These are phyloP conservation scores for Stomatorhinus ivindoensis DNA, from an alignment of 2,113 vertebrate species.

Conservation along the genomic window DNA sequence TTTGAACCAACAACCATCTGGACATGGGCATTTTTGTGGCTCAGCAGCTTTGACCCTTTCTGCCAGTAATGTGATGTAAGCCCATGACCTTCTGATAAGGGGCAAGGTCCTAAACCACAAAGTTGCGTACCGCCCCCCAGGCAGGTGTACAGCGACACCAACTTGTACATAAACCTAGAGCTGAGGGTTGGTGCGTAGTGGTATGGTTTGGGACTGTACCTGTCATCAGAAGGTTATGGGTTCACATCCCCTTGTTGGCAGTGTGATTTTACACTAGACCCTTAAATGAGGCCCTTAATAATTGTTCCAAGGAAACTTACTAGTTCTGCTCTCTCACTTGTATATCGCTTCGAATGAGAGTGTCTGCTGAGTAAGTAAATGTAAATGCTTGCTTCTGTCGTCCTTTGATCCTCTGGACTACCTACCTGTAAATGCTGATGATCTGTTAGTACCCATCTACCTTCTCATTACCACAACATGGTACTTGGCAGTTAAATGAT, in stretches of 20 bases:
- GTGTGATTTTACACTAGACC: neutral
- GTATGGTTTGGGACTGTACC: neutral
- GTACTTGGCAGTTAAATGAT: neutral
- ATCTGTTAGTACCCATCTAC: neutral
- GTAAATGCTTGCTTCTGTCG: neutral
- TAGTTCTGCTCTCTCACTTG: neutral
- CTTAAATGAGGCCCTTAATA: neutral
- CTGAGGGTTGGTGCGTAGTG: neutral
- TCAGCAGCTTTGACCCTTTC: too few relatives aligned
- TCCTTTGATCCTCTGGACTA: neutral
- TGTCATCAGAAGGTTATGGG: neutral
- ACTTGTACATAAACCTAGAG: neutral
- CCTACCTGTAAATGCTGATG: slow-evolving; percentile 10
- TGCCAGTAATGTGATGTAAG: neutral
- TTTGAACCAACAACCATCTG: neutral
- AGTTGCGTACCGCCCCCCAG: neutral
- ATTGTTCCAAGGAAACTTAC: neutral
- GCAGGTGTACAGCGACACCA: neutral
- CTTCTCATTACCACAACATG: neutral
- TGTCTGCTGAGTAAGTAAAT: neutral
- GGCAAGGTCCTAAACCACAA: neutral
- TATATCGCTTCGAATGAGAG: neutral
- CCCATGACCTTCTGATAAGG: neutral
- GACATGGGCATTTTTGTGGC: too few relatives aligned
- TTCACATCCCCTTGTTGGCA: neutral